Evolutionary conservation across 2,113 vertebrate genomes (phyloP).

Genomic region (Calonectris borealis): DNA sequence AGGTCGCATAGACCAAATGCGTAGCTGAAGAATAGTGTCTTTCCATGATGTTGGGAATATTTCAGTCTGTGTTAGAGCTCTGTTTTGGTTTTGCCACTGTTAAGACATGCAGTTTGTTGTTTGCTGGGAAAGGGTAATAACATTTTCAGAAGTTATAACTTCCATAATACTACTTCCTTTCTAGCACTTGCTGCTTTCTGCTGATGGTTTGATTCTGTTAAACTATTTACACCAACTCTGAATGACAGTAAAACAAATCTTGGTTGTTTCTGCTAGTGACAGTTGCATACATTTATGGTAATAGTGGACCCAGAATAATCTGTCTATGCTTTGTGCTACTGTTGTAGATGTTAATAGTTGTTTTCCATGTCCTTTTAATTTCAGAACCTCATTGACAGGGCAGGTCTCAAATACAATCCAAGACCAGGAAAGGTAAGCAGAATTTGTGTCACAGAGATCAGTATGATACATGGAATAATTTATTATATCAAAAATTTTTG

Average conservation of each 20-base stretch:
- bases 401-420: slow-evolving; percentile 73
- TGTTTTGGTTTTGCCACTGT: background rate
- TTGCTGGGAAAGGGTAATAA: background rate
- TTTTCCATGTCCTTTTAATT: slow-evolving; percentile 58
- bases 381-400: slow-evolving; percentile 70
- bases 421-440: slow-evolving; percentile 81
- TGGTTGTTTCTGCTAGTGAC: background rate
- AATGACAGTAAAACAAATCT: background rate
- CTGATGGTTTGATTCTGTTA: background rate
- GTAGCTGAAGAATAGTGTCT: background rate
- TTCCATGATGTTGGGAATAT: background rate
- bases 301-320: background rate
- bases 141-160: background rate
- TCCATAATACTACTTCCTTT: background rate
- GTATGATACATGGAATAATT: background rate
- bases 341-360: background rate
- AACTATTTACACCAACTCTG: background rate
- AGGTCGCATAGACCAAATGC: background rate
- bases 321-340: background rate
- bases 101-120: background rate
- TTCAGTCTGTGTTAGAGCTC: background rate
- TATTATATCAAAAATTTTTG: background rate
- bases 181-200: background rate
- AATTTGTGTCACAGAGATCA: background rate
- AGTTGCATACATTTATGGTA: background rate